Base-by-base conservation (phyloP, 2,888 invertebrate species). In the Amblyjoppa proteus region DNA sequence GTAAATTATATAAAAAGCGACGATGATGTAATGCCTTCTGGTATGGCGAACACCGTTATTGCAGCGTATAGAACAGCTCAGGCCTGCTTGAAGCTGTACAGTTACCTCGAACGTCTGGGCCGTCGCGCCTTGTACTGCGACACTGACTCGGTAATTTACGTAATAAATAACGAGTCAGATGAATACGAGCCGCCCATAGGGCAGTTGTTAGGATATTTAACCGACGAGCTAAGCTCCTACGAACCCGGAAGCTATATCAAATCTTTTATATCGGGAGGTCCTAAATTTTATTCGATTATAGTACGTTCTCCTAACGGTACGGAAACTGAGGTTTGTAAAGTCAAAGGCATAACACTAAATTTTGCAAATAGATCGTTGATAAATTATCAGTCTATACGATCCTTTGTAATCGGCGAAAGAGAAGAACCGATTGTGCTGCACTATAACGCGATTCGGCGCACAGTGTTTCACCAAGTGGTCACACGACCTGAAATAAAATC, bases 251-350 rank as follows among this genome's bases (percentile, higher is more conserved):
- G 88, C 38, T 91, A 89, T 66, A 92, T 93, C 9, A 88, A 80
- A 41, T 88, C 91, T 80, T 93, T 92, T 87, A 90, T 92, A 13
- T 89, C 90, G 31, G 92, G 90, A 0, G 94, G 93, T 0, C 92
- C 93, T 3, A 94, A 93, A 85, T 76, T 82, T 16, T 92, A 93
- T 83, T 66, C 78, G 4, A 73, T 83, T 38, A 70, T 61, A 4
- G 71, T 83, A n/a, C 20, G 49, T 49, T 3, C 9, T 9, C 3
- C 49, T 9, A 25, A 74, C 34, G 78, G 78, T n/a, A 16, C 13
- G 3, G 83, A 66, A 7, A 78, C 34, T 0, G 81, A 84, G 68
- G 85, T 85, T 9, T 89, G 90, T 70, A 91, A 90, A 85, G 89
- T 90, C 0, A 87, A 86, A 69, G 87, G 88, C 1, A 80, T 88